Conservation (phyloP, 1,140 invertebrate species). For the Caenorhabditis brenneri region DNA sequence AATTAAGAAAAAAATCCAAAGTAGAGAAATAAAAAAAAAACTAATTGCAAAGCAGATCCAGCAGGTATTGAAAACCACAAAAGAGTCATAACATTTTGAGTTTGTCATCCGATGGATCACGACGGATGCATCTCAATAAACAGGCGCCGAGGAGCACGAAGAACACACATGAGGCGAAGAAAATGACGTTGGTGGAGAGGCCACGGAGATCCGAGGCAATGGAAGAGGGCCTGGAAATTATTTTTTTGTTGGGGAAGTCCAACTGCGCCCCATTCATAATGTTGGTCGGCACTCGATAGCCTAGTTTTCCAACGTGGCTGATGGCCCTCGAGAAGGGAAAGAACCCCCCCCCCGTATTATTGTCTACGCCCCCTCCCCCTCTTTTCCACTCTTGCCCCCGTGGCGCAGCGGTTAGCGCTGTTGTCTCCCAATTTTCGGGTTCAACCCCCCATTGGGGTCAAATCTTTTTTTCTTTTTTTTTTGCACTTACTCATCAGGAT, state of each 20-base stretch:
- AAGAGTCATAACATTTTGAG: constrained; percentile 33
- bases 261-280: neutral
- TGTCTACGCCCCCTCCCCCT: too few relatives aligned
- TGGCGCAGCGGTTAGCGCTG: too few relatives aligned
- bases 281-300: too few relatives aligned
- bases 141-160: neutral
- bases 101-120: neutral
- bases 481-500: neutral
- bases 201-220: neutral
- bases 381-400: too few relatives aligned
- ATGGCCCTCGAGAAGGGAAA: too few relatives aligned
- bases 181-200: neutral
- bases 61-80: neutral
- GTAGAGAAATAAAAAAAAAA: neutral
- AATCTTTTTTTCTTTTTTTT: neutral
- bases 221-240: neutral
- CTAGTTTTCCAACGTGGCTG: too few relatives aligned
- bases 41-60: too few relatives aligned
- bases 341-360: too few relatives aligned
- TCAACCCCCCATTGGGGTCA: neutral
- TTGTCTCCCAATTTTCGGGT: neutral
- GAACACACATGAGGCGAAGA: neutral
- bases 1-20: neutral
- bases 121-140: neutral
- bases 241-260: neutral